Base-by-base conservation (phyloP, 2,113 vertebrate species). In the Rynchops niger region DNA sequence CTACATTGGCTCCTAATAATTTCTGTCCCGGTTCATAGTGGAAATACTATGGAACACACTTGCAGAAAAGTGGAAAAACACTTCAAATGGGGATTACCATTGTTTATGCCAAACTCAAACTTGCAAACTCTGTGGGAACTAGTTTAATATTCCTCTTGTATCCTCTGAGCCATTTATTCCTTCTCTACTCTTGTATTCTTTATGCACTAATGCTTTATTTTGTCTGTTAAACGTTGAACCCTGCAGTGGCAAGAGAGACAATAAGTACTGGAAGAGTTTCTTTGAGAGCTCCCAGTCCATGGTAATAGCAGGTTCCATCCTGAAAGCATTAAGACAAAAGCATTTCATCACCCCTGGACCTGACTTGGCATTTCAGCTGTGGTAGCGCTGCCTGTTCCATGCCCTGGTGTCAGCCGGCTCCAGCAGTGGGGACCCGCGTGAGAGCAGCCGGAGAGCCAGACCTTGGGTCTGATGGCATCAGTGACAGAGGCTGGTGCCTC, bases 261-360 rank as follows among this genome's bases (percentile, higher is more conserved):
- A 42, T 73, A 85, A 92, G 90, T 92, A 87, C 53, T 81, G 86
- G 87, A 79, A 86, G 40, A 67, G 84, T 90, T 83, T 88, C 90
- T 66, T 55, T 70, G 82, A 88, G 96, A 87, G 65, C 47, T 16
- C 58, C 81, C 43, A 23, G 87, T 82, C 86, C 62, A 40, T 91
- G 84, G 30, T 69, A 70, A 14, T 96, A 95, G 95, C 85, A 91
- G 86, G 73, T 66, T 62, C 70, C 70, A 52, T 67, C n/a, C 67
- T 62, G 69, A 93, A 91, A 65, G 83, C 82, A 86, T 90, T 79
- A 89, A 76, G 93, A 90, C 59, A 97, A 93, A 89, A 92, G 38
- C 52, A 32, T 93, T 97, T 95, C 87, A 58, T 91, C 72, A 83
- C 71, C 88, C 79, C 91, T 67, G 82, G 93, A 36, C 45, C 74